Evolutionary conservation across 2,113 vertebrate species (phyloP).

Genomic region (Hippopotamus amphibius): DNA sequence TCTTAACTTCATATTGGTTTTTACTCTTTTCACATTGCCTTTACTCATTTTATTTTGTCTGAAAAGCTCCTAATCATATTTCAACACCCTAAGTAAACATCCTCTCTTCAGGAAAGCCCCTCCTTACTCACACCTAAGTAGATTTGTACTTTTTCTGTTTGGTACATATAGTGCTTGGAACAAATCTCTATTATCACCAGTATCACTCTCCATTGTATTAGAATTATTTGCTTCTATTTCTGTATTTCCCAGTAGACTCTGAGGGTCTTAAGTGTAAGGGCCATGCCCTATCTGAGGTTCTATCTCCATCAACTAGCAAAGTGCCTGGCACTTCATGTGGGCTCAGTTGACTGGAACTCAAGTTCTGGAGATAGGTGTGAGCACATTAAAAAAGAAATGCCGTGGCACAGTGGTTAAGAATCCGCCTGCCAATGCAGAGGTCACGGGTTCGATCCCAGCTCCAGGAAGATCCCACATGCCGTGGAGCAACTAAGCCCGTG

Average conservation of each 20-base stretch:
- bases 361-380: not conserved
- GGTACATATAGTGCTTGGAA: not conserved
- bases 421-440: too few relatives aligned
- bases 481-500: too few relatives aligned
- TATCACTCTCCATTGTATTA: not conserved
- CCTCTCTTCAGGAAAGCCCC: not conserved
- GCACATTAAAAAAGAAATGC: constrained; percentile 45
- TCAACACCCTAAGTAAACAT: constrained; percentile 56
- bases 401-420: too few relatives aligned
- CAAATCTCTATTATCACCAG: not conserved
- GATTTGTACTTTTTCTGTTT: not conserved
- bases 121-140: not conserved
- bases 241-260: not conserved
- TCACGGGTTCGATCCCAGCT: too few relatives aligned
- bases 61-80: constrained; percentile 22
- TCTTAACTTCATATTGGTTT: constrained; percentile 76
- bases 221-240: constrained; percentile 25
- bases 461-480: too few relatives aligned
- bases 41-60: not conserved
- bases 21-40: constrained; percentile 72
- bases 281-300: not conserved
- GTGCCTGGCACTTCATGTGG: not conserved
- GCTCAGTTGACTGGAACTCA: constrained; percentile 44
- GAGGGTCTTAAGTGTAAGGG: not conserved
- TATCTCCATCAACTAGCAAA: not conserved